Base-by-base conservation (phyloP, 2,888 invertebrate genomes). In the Neoscelio sp. region DNA sequence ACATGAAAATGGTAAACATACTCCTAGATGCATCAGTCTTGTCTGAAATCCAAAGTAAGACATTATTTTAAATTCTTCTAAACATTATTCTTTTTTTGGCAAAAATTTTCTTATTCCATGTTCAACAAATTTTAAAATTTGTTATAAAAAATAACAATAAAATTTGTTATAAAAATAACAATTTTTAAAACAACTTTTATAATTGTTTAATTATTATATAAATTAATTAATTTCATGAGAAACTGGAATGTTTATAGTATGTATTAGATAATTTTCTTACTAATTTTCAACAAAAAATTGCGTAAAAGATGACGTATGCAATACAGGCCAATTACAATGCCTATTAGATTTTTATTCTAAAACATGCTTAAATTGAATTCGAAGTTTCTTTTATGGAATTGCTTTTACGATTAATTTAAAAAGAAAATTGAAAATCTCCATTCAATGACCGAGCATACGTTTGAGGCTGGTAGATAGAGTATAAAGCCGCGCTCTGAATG, bases 1-100 rank as follows among this genome's bases (percentile, higher is more conserved):
- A 87, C 96, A 96, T 3, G 93, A 91, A 56, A 92, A 92, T 8
- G 96, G 96, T 62, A 96, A 91, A 86, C 96, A 96, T 8, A 95
- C 90, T 0, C 96, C 96, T 2, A 96, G 91, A 85, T 95, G 94
- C 44, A 96, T 91, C 2, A 94, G 93, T 86, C 95, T 93, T 30
- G 93, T 92, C 96, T 96, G 81, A 46, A 7, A 75, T 15, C 28
- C 4, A 23, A 15, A n/a, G n/a, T n/a, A n/a, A n/a, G n/a, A n/a
- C n/a, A n/a, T n/a, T n/a, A n/a, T n/a, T n/a, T n/a, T n/a, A 56
- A 18, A 33, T 54, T 42, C 13, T 42, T 42, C n/a, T n/a, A n/a
- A n/a, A n/a, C n/a, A n/a, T n/a, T n/a, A n/a, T n/a, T n/a, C n/a
- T n/a, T n/a, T n/a, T n/a, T n/a, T n/a, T n/a, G n/a, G n/a, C n/a